Conservation (phyloP, 2,113 vertebrate species). For the Mixornis gularis region DNA sequence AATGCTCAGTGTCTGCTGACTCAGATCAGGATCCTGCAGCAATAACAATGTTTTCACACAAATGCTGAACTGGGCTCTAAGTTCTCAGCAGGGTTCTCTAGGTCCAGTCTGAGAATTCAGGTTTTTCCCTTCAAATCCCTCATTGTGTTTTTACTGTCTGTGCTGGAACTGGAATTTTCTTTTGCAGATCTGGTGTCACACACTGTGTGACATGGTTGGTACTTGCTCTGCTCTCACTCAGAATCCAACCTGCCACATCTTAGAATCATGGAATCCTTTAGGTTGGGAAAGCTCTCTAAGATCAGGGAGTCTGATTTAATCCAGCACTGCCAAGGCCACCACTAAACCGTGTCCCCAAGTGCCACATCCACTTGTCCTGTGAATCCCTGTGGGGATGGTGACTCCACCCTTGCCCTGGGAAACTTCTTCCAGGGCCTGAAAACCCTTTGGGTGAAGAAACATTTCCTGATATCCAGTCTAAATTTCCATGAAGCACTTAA, state of each 20-base stretch:
- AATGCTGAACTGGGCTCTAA: neutral
- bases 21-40: neutral
- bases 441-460: neutral
- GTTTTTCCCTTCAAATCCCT: neutral
- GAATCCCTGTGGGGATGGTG: neutral
- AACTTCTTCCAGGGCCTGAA: neutral
- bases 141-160: neutral
- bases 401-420: neutral
- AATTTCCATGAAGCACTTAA: neutral
- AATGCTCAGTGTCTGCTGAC: neutral
- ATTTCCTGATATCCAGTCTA: neutral
- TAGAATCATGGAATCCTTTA: neutral
- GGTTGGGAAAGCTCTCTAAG: neutral
- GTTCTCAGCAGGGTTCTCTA: neutral
- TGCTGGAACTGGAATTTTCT: neutral
- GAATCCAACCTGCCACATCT: neutral
- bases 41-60: neutral
- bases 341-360: neutral
- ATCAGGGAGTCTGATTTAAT: neutral
- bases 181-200: neutral
- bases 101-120: neutral
- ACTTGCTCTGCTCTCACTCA: neutral
- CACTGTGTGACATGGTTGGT: rapidly evolving
- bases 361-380: neutral
- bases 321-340: neutral